These are phyloP conservation scores for Drosophila subpulchrella DNA, from an alignment of 1,140 invertebrate genomes.

Conservation along the genomic window DNA sequence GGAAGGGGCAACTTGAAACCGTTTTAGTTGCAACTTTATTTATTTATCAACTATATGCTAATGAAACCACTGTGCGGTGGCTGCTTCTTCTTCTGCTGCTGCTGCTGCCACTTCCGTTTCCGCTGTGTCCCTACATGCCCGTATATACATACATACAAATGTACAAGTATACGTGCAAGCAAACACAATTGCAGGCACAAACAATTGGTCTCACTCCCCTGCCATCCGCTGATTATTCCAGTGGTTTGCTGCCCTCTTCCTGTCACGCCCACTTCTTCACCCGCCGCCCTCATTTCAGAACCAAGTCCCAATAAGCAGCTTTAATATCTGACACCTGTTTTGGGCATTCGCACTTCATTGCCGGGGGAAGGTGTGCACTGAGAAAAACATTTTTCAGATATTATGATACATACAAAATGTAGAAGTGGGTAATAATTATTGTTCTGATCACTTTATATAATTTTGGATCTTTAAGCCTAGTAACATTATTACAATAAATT, in stretches of 20 bases:
- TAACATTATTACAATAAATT: no score
- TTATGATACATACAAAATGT: not conserved
- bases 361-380: not conserved
- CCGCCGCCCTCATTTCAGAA: not conserved
- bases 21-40: conserved; percentile 79
- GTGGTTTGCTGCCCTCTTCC: conserved; percentile 30
- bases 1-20: conserved; percentile 72
- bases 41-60: conserved; percentile 79
- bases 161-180: not conserved
- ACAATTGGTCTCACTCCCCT: conserved; percentile 31
- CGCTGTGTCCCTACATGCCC: conserved; percentile 7
- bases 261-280: conserved; percentile 4
- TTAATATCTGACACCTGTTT: conserved; percentile 71
- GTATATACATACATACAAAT: no score
- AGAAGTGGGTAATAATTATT: not conserved
- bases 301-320: conserved; percentile 26
- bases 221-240: conserved; percentile 59
- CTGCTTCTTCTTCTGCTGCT: not conserved
- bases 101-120: conserved; percentile 17
- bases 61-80: conserved; percentile 70
- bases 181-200: conserved; percentile 33
- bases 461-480: no score
- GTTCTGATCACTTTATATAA: no score
- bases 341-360: conserved; percentile 60
- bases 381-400: not conserved